These are phyloP conservation scores for Proterorhinus semilunaris DNA, from an alignment of 2,113 vertebrate species.

Conservation along the genomic window DNA sequence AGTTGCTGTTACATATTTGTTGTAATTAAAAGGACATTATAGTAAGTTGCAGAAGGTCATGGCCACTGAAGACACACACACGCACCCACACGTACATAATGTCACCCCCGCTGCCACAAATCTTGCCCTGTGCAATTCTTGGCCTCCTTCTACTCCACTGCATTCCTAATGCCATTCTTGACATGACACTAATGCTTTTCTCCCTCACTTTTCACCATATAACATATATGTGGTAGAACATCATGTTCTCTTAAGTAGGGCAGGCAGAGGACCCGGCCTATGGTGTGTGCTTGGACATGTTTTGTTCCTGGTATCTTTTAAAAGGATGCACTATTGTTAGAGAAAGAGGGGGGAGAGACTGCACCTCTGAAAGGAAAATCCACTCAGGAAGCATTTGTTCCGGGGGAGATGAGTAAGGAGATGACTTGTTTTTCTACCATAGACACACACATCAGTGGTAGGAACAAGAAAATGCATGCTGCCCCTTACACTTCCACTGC, in stretches of 20 bases:
- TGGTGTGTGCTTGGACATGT: slow-evolving; percentile 12
- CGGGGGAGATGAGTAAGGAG: slow-evolving; percentile 65
- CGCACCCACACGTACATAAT: slow-evolving; percentile 36
- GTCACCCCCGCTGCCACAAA: neutral
- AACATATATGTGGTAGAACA: slow-evolving; percentile 48
- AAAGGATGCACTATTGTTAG: slow-evolving; percentile 62
- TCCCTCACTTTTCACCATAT: slow-evolving; percentile 10
- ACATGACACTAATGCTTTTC: slow-evolving; percentile 58
- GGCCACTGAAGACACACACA: slow-evolving; percentile 25
- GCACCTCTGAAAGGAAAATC: slow-evolving; percentile 59
- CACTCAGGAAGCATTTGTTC: slow-evolving; percentile 74
- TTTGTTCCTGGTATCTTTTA: slow-evolving; percentile 39
- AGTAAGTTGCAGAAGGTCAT: slow-evolving; percentile 45
- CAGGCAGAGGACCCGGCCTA: slow-evolving; percentile 46
- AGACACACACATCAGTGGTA: slow-evolving; percentile 10
- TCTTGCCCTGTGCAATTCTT: slow-evolving; percentile 29
- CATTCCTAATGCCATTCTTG: slow-evolving; percentile 60
- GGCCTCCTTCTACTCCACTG: slow-evolving; percentile 64
- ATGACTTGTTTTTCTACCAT: slow-evolving; percentile 54
- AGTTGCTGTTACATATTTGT: neutral
- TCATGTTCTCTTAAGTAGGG: slow-evolving; percentile 50
- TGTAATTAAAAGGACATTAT: slow-evolving; percentile 4
- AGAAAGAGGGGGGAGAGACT: slow-evolving; percentile 33
- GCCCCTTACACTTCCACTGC: slow-evolving; percentile 18
- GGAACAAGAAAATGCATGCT: slow-evolving; percentile 22